These are phyloP conservation scores for Hemiscyllium ocellatum DNA, from an alignment of 2,113 vertebrate species.

Conservation along the genomic window DNA sequence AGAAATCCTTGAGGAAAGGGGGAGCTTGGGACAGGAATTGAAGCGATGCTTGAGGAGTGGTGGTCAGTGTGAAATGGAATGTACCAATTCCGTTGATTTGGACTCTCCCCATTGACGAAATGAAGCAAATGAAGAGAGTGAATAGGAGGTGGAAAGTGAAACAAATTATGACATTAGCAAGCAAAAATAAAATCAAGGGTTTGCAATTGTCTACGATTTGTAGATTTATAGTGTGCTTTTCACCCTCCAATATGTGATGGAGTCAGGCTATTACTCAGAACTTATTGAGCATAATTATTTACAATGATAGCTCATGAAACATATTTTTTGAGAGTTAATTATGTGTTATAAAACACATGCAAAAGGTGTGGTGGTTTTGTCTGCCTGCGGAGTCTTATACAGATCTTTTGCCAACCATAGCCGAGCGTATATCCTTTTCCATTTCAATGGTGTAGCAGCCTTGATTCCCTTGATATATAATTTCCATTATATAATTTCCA, in stretches of 20 bases:
- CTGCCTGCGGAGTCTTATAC: background rate
- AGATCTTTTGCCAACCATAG: slow-evolving; percentile 14
- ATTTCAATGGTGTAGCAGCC: background rate
- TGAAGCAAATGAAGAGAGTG: background rate
- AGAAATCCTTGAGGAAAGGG: background rate
- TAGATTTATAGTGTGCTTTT: background rate
- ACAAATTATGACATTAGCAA: background rate
- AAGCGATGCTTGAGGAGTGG: background rate
- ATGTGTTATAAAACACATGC: slow-evolving; percentile 1
- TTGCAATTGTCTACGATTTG: too few relatives aligned
- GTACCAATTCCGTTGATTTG: background rate
- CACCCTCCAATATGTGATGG: background rate
- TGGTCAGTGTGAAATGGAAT: background rate
- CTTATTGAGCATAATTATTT: slow-evolving; percentile 23
- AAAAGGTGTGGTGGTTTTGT: slow-evolving; percentile 5
- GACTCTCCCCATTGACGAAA: background rate
- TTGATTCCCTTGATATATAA: background rate
- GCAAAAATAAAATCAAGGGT: background rate
- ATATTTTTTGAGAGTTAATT: slow-evolving; percentile 27
- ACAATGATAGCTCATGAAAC: slow-evolving; percentile 1
- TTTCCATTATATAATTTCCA: slow-evolving; percentile 28
- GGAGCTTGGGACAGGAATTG: background rate
- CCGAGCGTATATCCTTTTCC: background rate
- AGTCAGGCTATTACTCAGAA: background rate
- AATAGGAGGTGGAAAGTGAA: background rate